These are phyloP conservation scores for Heliconius hermathena DNA, from an alignment of 1,140 invertebrate genomes.

Conservation along the genomic window DNA sequence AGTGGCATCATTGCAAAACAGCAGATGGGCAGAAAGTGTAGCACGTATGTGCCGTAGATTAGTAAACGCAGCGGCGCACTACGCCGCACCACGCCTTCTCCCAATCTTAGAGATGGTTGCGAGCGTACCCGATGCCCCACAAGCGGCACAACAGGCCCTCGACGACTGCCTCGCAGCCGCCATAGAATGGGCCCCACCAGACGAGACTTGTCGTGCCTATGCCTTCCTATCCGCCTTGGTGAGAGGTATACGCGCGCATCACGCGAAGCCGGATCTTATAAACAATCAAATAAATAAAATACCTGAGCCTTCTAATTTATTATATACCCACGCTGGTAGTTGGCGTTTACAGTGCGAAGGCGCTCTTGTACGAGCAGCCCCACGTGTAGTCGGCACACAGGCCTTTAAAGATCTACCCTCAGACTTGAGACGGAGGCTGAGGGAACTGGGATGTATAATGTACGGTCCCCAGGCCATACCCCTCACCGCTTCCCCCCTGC, in stretches of 20 bases:
- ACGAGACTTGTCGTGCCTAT: constrained; percentile 61
- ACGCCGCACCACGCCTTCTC: constrained; percentile 55
- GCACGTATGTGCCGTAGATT: constrained; percentile 60
- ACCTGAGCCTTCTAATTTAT: constrained; percentile 41
- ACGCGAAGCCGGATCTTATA: constrained; percentile 54
- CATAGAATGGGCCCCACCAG: constrained; percentile 65
- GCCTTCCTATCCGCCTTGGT: constrained; percentile 52
- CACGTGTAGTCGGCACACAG: constrained; percentile 57
- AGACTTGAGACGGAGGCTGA: constrained; percentile 57
- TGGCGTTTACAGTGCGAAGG: constrained; percentile 64
- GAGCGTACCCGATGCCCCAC: constrained; percentile 45
- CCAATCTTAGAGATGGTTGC: constrained; percentile 46
- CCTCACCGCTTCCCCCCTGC: constrained; percentile 38
- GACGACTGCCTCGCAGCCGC: constrained; percentile 64
- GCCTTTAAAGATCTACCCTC: constrained; percentile 63
- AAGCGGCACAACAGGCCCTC: constrained; percentile 53
- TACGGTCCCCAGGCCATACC: constrained; percentile 55
- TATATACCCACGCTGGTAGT: constrained; percentile 48
- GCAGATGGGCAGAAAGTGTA: constrained; percentile 61
- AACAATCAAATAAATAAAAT: constrained; percentile 43
- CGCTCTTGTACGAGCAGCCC: constrained; percentile 57
- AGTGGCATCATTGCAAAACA: constrained; percentile 60
- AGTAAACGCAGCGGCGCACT: constrained; percentile 63
- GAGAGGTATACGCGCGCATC: constrained; percentile 49
- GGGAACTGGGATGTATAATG: constrained; percentile 69